Evolutionary conservation across 2,888 invertebrate genomes (phyloP).

Genomic region (Corythucha ciliata): DNA sequence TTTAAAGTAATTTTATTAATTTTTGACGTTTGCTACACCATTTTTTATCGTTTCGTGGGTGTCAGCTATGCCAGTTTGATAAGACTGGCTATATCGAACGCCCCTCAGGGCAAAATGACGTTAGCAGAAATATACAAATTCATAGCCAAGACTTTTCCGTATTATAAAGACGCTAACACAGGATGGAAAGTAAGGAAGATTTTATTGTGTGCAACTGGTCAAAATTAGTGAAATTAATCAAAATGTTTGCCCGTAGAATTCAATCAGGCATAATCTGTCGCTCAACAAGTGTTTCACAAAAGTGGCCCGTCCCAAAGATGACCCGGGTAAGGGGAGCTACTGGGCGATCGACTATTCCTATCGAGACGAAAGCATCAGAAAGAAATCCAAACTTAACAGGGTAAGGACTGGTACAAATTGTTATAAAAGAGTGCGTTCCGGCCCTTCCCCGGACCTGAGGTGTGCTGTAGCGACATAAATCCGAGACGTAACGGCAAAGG

Average conservation of each 20-base stretch:
- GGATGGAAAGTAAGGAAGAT: constrained; percentile 57
- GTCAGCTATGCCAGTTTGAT: constrained; percentile 63
- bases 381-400: constrained; percentile 44
- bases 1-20: no score
- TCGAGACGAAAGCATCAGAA: constrained; percentile 48
- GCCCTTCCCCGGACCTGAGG: no score
- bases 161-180: constrained; percentile 57
- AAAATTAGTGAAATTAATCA: no score
- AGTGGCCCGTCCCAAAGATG: constrained; percentile 60
- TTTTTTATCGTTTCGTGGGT: no score
- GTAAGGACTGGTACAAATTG: no score
- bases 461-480: no score
- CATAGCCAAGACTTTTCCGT: constrained; percentile 61
- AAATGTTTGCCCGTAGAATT: no score
- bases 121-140: constrained; percentile 63
- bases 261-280: constrained; percentile 14
- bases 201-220: constrained; percentile 44
- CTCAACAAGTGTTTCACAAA: constrained; percentile 50
- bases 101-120: constrained; percentile 60
- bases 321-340: constrained; percentile 60
- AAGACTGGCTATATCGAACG: constrained; percentile 57
- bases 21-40: no score
- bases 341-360: constrained; percentile 53
- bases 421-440: no score
- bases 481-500: no score